Conservation (phyloP, 2,113 vertebrate genomes). For the Ondatra zibethicus region DNA sequence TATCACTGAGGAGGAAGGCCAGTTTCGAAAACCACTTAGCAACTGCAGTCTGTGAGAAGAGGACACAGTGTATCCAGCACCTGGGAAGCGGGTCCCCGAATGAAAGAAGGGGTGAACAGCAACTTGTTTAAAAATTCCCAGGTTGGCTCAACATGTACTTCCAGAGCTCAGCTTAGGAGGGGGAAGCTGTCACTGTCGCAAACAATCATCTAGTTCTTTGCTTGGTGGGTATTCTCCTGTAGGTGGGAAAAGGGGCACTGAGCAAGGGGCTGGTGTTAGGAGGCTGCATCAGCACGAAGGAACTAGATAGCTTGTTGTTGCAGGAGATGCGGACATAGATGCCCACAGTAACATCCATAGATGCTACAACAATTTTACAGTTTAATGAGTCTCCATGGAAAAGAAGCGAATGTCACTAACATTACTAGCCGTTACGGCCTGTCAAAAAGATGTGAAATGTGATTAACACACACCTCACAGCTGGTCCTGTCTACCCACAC, state of each 20-base stretch:
- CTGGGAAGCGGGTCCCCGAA: background rate
- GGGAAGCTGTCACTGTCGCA: background rate
- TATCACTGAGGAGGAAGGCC: background rate
- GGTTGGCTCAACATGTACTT: background rate
- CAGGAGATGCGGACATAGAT: background rate
- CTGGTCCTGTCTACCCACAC: conserved; percentile 37
- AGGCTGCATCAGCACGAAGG: background rate
- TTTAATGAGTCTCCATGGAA: conserved; percentile 10
- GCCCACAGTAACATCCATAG: background rate
- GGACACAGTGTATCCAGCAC: background rate
- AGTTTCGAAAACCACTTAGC: background rate
- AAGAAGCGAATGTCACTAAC: conserved; percentile 42
- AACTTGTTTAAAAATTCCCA: background rate
- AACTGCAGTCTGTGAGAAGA: background rate
- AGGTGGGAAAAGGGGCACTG: background rate
- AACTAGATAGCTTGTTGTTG: background rate
- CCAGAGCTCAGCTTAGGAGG: background rate
- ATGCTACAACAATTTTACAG: conserved; percentile 1
- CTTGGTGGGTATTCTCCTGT: background rate
- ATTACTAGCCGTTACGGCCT: conserved; percentile 47
- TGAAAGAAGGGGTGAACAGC: background rate
- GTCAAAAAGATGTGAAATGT: conserved; percentile 38
- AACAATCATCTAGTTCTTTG: conserved; percentile 2
- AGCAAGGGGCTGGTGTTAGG: background rate
- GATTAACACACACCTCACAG: background rate